Percentiles rank a stretch among this genome's conserved stretches.
These are phyloP conservation scores for Benitochromis conjunctus DNA, from an alignment of 2,113 vertebrate genomes.

Conservation along the genomic window DNA sequence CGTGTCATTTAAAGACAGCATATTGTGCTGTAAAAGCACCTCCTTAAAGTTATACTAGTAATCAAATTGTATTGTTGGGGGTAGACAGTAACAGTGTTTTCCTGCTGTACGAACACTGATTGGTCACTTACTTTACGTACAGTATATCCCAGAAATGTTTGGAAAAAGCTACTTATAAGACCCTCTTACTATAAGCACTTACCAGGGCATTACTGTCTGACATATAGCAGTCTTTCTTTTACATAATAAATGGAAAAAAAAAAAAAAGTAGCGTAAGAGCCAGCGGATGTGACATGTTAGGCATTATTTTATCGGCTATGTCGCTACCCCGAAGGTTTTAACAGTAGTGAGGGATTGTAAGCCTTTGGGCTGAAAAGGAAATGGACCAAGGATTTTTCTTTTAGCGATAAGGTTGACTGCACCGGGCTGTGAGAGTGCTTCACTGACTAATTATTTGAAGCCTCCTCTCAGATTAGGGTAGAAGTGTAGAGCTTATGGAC, in stretches of 20 bases:
- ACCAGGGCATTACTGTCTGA: neutral
- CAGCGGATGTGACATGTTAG: slow-evolving; percentile 12
- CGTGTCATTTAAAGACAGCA: neutral
- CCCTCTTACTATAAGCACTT: neutral
- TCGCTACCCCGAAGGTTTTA: neutral
- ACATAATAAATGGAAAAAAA: neutral
- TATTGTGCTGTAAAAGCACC: neutral
- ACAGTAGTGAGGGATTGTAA: slow-evolving; percentile 39
- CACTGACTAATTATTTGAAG: slow-evolving; percentile 63
- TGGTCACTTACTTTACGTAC: neutral
- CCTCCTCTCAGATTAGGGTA: slow-evolving; percentile 54
- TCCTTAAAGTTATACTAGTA: neutral
- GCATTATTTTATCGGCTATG: slow-evolving; percentile 24
- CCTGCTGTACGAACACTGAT: neutral
- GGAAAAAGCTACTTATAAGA: neutral
- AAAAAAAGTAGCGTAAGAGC: neutral
- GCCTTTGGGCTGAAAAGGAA: slow-evolving; percentile 44
- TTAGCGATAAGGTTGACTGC: slow-evolving; percentile 46
- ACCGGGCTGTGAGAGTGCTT: slow-evolving; percentile 44
- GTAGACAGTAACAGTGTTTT: neutral
- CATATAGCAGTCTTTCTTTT: neutral
- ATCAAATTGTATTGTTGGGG: neutral
- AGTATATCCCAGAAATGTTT: neutral
- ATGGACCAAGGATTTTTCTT: slow-evolving; percentile 47
- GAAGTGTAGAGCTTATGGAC: slow-evolving; percentile 46